Evolutionary conservation across 2,888 invertebrate species (phyloP).

Genomic region (Homarus gammarus): DNA sequence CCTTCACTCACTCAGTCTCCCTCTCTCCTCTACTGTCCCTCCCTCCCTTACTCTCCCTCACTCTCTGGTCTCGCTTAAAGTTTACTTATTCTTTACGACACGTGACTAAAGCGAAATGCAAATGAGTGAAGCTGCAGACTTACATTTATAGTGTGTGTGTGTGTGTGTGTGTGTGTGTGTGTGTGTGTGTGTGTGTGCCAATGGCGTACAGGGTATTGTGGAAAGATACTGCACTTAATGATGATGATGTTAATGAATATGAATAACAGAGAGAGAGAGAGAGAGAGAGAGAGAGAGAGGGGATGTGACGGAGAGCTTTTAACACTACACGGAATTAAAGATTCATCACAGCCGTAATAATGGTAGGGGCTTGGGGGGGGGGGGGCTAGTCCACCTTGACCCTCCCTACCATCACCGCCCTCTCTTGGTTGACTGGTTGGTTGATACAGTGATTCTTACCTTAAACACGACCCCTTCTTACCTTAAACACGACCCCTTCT

Average conservation of each 20-base stretch:
- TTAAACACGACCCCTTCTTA: no score
- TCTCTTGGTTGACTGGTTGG: no score
- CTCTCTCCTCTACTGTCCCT: neutral
- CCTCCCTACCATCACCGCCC: neutral
- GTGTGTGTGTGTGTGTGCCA: no score
- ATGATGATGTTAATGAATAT: no score
- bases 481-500: no score
- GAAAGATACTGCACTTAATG: no score
- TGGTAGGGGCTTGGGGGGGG: no score
- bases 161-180: no score
- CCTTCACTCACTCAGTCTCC: constrained; percentile 9
- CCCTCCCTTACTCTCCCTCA: neutral
- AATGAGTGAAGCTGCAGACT: constrained; percentile 37
- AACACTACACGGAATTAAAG: neutral
- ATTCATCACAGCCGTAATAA: neutral
- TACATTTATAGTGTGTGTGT: no score
- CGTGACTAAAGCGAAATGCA: constrained; percentile 49
- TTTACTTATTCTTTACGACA: constrained; percentile 54
- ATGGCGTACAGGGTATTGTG: no score
- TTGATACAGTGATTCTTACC: no score
- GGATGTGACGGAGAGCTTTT: neutral
- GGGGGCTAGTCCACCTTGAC: no score
- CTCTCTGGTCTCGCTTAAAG: constrained; percentile 16
- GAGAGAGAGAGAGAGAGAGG: neutral
- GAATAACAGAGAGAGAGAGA: neutral